phyloP scores from a whole-genome alignment of 1,140 invertebrate genomes.

The Holcopasites calliopsidis region DNA sequence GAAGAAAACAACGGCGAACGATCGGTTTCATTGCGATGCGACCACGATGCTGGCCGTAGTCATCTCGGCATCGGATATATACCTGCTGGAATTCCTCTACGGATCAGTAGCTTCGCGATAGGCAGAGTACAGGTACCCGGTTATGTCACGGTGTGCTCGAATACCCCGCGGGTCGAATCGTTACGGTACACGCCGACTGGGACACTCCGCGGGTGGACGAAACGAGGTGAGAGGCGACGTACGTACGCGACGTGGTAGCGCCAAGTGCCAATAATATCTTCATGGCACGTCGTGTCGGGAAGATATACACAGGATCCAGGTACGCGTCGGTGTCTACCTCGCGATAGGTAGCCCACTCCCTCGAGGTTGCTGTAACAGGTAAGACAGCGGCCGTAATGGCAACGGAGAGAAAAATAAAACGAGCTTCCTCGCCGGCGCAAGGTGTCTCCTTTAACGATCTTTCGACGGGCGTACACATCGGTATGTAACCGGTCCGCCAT shows the following conservation, averaged over 20 bases:
- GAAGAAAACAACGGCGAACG: conserved; percentile 38
- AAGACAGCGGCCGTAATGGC: conserved; percentile 6
- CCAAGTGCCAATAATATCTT: conserved; percentile 66
- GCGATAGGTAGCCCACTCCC: conserved; percentile 38
- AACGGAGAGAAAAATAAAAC: conserved; percentile 19
- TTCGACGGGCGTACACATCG: neutral
- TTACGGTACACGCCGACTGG: conserved; percentile 34
- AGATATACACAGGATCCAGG: conserved; percentile 50
- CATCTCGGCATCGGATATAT: conserved; percentile 48
- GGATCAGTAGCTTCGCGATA: conserved; percentile 63
- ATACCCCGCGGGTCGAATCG: conserved; percentile 56
- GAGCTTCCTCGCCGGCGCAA: neutral
- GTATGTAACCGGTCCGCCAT: neutral
- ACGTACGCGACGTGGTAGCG: conserved; percentile 41
- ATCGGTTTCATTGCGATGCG: conserved; percentile 46
- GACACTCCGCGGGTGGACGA: conserved; percentile 5
- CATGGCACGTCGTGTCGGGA: conserved; percentile 51
- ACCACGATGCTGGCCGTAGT: conserved; percentile 28
- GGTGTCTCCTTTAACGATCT: conserved; percentile 49
- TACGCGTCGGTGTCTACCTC: conserved; percentile 29
- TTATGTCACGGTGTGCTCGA: conserved; percentile 59
- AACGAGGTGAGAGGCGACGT: conserved; percentile 17
- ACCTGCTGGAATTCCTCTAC: conserved; percentile 59
- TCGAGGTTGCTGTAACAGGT: too few species aligned
- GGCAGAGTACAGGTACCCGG: conserved; percentile 52